Base-by-base conservation (phyloP, 2,888 invertebrate species). In the Buathra laborator region DNA sequence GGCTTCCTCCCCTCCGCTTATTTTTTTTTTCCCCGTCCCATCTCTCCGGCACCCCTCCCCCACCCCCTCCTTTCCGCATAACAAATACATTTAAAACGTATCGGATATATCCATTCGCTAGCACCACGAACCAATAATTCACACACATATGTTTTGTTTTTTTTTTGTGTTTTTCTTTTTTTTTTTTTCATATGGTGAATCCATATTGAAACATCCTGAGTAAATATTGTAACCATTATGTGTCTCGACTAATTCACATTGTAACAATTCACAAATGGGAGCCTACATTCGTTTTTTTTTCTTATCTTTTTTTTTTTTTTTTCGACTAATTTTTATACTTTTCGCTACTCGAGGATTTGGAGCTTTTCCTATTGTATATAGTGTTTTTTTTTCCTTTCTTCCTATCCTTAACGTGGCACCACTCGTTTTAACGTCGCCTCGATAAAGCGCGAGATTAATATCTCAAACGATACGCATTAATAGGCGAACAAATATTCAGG, bases 161-260 rank as follows among this genome's bases (percentile, higher is more conserved):
- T 86, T 87, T 87, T 87, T 87, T 74, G 82, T 76, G 64, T 32
- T 16, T 66, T 75, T 83, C 79, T 84, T 68, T 76, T 86, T 76
- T 84, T 87, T 87, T 86, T 87, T 74, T 84, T 76, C 84, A 85
- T 87, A 87, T 83, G 84, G 78, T 85, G 86, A 81, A 91, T 37
- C 89, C 91, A 91, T 93, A 93, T 94, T 91, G 92, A 93, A 94
- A 92, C 92, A 93, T 94, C 93, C 94, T 94, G 94, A 94, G 94
- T 94, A 94, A 93, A 94, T 94, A 94, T 94, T 94, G 93, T 94
- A 92, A 94, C 90, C 90, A 93, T 93, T 92, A 91, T 89, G 90
- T 92, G 90, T 92, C 89, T 92, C 88, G 90, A 90, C 88, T 91
- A 91, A 89, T 89, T 89, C 89, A 79, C 64, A 70, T 75, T 64